Evolutionary conservation across 2,113 vertebrate species (phyloP).

Genomic region (Hydrochoerus hydrochaeris): DNA sequence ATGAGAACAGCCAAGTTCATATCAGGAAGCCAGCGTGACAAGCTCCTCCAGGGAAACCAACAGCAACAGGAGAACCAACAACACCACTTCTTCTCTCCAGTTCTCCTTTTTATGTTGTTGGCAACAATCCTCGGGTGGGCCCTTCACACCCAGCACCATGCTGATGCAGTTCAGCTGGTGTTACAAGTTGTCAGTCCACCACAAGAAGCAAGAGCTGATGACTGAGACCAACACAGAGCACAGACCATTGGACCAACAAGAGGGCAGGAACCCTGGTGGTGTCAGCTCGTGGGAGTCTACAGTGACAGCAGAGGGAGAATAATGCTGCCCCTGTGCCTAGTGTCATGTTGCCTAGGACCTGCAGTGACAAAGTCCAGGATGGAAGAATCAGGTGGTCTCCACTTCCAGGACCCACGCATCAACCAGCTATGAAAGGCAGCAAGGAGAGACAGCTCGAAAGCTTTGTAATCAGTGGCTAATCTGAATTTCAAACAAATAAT

Average conservation of each 20-base stretch:
- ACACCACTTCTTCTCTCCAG: too few relatives aligned
- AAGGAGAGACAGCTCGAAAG: background rate
- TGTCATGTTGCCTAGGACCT: background rate
- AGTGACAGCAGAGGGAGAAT: accelerated
- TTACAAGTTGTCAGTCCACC: too few relatives aligned
- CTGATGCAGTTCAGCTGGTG: too few relatives aligned
- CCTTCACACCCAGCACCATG: too few relatives aligned
- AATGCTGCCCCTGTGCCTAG: accelerated
- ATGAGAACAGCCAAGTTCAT: too few relatives aligned
- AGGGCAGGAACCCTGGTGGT: background rate
- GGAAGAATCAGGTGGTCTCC: background rate
- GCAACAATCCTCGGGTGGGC: too few relatives aligned
- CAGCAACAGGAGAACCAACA: too few relatives aligned
- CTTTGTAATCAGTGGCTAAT: background rate
- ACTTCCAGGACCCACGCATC: background rate
- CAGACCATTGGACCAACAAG: background rate
- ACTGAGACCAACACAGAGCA: background rate
- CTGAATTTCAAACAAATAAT: background rate
- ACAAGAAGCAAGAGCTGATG: background rate
- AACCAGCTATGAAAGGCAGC: background rate
- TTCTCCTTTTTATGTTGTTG: too few relatives aligned
- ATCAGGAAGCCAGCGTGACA: too few relatives aligned
- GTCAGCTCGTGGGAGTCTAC: background rate
- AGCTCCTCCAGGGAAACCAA: too few relatives aligned
- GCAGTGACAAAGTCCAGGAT: background rate